Conservation (phyloP, 2,888 invertebrate genomes). For the Blastobasis adustella region DNA sequence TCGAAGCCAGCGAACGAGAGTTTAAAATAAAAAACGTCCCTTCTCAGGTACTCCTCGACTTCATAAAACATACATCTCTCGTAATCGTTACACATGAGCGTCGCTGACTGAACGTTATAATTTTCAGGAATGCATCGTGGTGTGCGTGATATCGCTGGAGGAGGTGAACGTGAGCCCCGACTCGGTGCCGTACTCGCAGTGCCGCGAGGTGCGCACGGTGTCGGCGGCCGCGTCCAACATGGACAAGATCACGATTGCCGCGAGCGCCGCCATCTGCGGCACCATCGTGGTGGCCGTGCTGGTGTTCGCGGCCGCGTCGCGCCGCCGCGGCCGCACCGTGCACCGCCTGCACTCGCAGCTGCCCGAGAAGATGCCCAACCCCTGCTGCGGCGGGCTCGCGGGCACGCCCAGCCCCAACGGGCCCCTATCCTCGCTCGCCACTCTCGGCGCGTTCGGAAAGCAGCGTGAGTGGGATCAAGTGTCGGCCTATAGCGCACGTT, state of each 20-base stretch:
- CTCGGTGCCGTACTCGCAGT: conserved; percentile 89
- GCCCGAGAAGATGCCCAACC: conserved; percentile 82
- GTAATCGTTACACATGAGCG: neutral
- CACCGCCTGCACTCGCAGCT: conserved; percentile 82
- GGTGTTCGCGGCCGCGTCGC: conserved; percentile 90
- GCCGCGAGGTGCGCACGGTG: conserved; percentile 91
- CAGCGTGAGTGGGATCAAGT: conserved; percentile 85
- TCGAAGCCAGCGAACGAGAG: conserved; percentile 92
- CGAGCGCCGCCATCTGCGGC: conserved; percentile 93
- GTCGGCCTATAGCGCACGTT: conserved; percentile 92
- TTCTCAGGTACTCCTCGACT: conserved; percentile 76
- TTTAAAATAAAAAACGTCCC: conserved; percentile 96
- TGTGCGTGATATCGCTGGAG: conserved; percentile 93
- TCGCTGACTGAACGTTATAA: neutral
- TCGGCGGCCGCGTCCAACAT: conserved; percentile 89
- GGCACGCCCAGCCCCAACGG: conserved; percentile 87
- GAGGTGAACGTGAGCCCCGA: conserved; percentile 92
- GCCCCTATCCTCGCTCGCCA: conserved; percentile 87
- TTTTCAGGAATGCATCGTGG: conserved; percentile 90
- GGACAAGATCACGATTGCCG: conserved; percentile 96
- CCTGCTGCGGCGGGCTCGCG: conserved; percentile 82
- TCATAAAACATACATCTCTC: neutral
- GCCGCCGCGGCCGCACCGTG: conserved; percentile 84
- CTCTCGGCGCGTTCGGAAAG: conserved; percentile 88
- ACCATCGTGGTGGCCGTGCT: conserved; percentile 93